Conservation (phyloP, 2,113 vertebrate genomes). For the Nothocercus julius region DNA sequence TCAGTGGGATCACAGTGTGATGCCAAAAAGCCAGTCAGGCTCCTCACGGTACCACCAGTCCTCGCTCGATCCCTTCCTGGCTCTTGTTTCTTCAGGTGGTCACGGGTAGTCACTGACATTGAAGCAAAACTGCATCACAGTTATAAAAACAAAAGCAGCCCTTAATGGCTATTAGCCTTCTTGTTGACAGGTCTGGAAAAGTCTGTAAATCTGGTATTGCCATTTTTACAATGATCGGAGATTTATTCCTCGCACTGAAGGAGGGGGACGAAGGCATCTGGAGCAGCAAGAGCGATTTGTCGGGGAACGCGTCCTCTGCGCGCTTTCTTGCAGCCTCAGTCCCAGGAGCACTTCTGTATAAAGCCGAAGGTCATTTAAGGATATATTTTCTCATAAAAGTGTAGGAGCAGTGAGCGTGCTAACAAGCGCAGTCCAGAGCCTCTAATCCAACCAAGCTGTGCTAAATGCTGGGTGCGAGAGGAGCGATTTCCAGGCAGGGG, state of each 20-base stretch:
- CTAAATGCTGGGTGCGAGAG: background rate
- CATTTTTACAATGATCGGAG: background rate
- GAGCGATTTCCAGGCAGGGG: background rate
- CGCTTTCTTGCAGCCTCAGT: background rate
- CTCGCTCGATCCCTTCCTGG: background rate
- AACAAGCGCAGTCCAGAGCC: background rate
- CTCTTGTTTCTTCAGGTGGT: background rate
- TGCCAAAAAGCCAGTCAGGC: no score
- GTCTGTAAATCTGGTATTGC: background rate
- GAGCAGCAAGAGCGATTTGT: slow-evolving; percentile 4
- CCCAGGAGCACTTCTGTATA: background rate
- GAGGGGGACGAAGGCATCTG: background rate
- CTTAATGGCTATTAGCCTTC: background rate
- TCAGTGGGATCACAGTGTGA: background rate
- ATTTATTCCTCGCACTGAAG: background rate
- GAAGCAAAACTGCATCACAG: background rate
- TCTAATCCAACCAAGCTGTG: background rate
- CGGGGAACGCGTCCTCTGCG: background rate
- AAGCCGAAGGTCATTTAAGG: background rate
- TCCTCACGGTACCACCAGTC: background rate
- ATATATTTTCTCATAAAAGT: background rate
- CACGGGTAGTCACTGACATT: background rate
- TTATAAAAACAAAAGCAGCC: background rate
- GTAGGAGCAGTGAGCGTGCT: background rate
- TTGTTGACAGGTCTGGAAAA: background rate